These are phyloP conservation scores for Eristalis pertinax DNA, from an alignment of 2,888 invertebrate genomes.

Conservation along the genomic window DNA sequence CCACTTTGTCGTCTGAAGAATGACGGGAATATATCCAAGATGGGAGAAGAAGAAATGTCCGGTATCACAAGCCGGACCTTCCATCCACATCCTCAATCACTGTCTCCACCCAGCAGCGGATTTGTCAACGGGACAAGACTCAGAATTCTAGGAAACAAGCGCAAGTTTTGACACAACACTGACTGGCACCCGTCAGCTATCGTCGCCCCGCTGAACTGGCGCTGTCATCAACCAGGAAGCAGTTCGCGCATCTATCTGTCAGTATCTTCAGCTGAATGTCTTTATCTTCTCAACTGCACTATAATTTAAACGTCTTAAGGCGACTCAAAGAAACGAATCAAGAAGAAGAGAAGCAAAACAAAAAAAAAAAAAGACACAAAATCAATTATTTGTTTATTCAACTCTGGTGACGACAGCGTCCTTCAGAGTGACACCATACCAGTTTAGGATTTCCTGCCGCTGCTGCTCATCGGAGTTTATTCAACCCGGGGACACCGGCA, in stretches of 20 bases:
- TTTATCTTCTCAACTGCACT: conserved; percentile 9
- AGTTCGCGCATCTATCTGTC: background rate
- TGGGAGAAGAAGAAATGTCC: no score
- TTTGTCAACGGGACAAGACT: no score
- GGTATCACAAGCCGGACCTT: no score
- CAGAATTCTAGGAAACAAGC: no score
- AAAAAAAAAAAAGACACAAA: background rate
- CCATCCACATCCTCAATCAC: no score
- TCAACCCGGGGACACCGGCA: conserved; percentile 74
- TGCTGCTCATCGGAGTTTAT: conserved; percentile 77
- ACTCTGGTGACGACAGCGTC: conserved; percentile 75
- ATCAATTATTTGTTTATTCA: conserved; percentile 77
- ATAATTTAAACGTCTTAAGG: conserved; percentile 41
- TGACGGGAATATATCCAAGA: no score
- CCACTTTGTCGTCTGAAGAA: no score
- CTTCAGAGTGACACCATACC: conserved; percentile 79
- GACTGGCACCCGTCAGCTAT: background rate
- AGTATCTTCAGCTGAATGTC: background rate
- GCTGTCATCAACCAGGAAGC: background rate
- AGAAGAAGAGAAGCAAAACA: background rate
- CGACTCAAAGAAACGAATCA: background rate
- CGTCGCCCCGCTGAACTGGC: background rate
- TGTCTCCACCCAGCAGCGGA: no score
- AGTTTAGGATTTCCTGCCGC: conserved; percentile 77
- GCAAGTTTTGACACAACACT: background rate